phyloP scores from a whole-genome alignment of 1,140 invertebrate genomes.

The Aphis gossypii region DNA sequence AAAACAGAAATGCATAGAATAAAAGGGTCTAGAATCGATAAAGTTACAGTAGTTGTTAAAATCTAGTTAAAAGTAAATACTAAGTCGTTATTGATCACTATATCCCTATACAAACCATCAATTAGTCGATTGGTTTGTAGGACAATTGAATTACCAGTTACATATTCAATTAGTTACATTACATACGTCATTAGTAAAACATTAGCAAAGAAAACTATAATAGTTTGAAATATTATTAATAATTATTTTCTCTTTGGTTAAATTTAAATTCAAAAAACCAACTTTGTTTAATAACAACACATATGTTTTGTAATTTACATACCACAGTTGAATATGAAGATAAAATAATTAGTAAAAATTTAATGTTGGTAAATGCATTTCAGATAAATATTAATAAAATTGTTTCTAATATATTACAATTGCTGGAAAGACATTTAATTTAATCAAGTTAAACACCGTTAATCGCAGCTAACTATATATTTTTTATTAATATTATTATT shows the following conservation, averaged over 20 bases:
- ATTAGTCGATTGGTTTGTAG: constrained; percentile 26
- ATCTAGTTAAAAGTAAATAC: neutral
- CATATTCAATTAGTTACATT: constrained; percentile 25
- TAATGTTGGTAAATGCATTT: no score
- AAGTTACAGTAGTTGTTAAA: constrained; percentile 4
- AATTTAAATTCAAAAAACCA: neutral
- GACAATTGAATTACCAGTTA: neutral
- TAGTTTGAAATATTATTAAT: neutral
- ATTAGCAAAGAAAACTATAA: constrained; percentile 16
- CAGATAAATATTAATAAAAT: no score
- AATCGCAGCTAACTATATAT: no score
- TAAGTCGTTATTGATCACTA: neutral
- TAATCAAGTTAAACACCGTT: no score
- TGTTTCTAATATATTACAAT: no score
- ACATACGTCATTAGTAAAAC: neutral
- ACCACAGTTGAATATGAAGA: no score
- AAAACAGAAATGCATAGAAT: neutral
- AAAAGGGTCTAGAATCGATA: neutral
- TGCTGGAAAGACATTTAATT: no score
- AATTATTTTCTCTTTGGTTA: neutral
- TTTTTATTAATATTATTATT: no score
- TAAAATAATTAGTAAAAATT: no score
- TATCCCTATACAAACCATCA: neutral
- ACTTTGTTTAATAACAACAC: no score
- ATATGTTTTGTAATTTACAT: no score